These are phyloP conservation scores for Promerops cafer DNA, from an alignment of 2,113 vertebrate species.

Conservation along the genomic window DNA sequence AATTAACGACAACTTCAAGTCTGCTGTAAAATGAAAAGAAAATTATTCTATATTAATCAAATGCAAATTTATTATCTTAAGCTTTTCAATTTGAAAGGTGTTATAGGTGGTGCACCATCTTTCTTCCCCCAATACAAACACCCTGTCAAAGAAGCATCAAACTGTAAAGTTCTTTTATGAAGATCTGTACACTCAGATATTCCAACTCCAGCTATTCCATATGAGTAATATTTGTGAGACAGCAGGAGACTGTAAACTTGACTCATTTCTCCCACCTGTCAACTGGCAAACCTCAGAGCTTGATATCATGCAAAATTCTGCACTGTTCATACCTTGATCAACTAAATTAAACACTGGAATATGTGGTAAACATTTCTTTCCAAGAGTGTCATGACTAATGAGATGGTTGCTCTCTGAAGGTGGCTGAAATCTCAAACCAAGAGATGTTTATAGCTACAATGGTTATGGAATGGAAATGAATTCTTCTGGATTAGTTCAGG, in stretches of 20 bases:
- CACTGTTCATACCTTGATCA: neutral
- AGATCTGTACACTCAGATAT: neutral
- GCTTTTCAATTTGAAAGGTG: neutral
- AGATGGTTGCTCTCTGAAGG: neutral
- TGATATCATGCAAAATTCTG: neutral
- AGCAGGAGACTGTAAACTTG: neutral
- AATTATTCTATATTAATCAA: neutral
- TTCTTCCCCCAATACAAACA: neutral
- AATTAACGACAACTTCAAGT: constrained; percentile 77
- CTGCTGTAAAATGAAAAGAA: constrained; percentile 73
- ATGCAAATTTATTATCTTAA: neutral
- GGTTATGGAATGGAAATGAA: neutral
- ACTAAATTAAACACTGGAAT: neutral
- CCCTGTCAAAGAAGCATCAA: neutral
- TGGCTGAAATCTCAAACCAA: neutral
- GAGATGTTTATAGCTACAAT: neutral
- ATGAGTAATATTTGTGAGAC: neutral
- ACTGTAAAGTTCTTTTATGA: neutral
- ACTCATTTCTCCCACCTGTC: neutral
- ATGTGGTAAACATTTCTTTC: neutral
- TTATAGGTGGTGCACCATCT: neutral
- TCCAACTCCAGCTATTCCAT: neutral
- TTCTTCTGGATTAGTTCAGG: neutral
- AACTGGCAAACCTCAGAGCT: neutral
- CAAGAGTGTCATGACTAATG: neutral